phyloP scores from a whole-genome alignment of 2,888 invertebrate genomes.

The Fragum sueziense region DNA sequence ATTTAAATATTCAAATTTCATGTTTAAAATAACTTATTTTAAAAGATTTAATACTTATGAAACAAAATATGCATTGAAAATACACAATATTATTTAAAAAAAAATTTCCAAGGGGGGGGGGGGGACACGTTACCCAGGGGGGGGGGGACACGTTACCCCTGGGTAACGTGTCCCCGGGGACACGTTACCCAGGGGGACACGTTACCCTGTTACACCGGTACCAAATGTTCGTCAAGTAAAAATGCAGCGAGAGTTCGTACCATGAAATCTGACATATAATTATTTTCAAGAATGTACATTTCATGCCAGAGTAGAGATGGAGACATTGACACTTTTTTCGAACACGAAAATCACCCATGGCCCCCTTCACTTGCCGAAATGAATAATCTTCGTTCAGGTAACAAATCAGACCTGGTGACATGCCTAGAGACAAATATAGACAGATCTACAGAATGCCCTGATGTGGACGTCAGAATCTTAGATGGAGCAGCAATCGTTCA shows the following conservation, averaged over 20 bases:
- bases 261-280: neutral
- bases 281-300: conserved; percentile 13
- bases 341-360: neutral
- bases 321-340: no score
- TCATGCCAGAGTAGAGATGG: conserved; percentile 3
- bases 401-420: neutral
- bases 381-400: no score
- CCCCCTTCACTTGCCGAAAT: neutral
- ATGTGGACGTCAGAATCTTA: no score
- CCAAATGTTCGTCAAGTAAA: neutral
- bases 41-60: no score
- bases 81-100: neutral
- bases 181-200: no score
- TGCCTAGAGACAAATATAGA: neutral
- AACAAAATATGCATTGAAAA: neutral
- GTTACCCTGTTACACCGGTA: neutral
- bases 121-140: neutral
- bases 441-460: no score
- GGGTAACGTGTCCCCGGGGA: no score
- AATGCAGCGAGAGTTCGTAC: neutral
- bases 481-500: no score
- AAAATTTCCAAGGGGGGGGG: neutral
- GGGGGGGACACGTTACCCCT: neutral
- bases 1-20: no score
- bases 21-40: no score